These are phyloP conservation scores for Odontomachus brunneus DNA, from an alignment of 1,140 invertebrate species.

Conservation along the genomic window DNA sequence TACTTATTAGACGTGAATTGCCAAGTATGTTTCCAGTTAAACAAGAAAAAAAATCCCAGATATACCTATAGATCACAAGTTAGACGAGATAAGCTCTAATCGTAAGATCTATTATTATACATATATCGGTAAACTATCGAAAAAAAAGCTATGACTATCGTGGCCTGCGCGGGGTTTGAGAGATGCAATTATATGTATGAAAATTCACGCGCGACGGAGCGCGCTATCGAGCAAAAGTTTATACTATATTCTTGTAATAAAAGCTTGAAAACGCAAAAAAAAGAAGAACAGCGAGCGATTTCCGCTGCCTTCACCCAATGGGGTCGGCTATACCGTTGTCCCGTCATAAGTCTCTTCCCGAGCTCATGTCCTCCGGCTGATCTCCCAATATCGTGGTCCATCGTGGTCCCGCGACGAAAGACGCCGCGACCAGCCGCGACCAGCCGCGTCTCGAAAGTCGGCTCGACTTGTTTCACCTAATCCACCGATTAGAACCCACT, in stretches of 20 bases:
- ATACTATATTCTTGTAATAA: conserved; percentile 86
- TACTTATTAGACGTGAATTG: conserved; percentile 85
- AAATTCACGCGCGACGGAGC: conserved; percentile 65
- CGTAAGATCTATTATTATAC: conserved; percentile 78
- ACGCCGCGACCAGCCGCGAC: background rate
- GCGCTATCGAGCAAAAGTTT: conserved; percentile 80
- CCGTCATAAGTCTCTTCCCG: conserved; percentile 7
- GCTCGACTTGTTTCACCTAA: background rate
- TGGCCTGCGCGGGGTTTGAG: conserved; percentile 74
- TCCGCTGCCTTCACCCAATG: background rate
- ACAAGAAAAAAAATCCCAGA: conserved; percentile 65
- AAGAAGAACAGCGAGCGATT: conserved; percentile 32
- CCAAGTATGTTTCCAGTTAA: conserved; percentile 85
- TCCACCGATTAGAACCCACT: background rate
- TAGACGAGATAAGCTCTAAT: conserved; percentile 76
- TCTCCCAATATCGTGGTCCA: background rate
- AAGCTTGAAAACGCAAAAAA: conserved; percentile 75
- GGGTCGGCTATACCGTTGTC: background rate
- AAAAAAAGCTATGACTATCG: conserved; percentile 81
- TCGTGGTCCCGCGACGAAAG: background rate
- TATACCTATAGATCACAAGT: conserved; percentile 76
- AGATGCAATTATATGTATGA: conserved; percentile 75
- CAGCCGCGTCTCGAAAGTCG: background rate
- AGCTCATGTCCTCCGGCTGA: background rate
- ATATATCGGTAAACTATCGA: conserved; percentile 78